Evolutionary conservation across 2,888 invertebrate species (phyloP).

Genomic region (Bembecia ichneumoniformis): DNA sequence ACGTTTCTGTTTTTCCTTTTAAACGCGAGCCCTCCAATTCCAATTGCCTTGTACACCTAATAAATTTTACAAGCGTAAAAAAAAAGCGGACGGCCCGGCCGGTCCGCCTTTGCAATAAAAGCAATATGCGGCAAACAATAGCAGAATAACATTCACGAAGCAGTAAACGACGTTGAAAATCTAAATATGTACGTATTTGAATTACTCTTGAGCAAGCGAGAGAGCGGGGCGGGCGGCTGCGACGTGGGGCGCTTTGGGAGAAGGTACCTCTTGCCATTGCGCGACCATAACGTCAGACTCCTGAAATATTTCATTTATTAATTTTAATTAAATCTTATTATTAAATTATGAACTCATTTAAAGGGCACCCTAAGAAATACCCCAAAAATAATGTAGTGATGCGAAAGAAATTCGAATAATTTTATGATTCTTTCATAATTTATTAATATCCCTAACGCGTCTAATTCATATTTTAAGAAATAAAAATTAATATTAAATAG

Average conservation of each 20-base stretch:
- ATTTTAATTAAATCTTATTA: neutral
- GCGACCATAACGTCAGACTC: constrained; percentile 25
- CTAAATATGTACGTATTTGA: constrained; percentile 41
- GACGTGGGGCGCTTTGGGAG: constrained; percentile 5
- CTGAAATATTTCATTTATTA: constrained; percentile 1
- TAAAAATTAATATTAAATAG: too few relatives aligned
- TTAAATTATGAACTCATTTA: neutral
- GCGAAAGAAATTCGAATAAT: too few relatives aligned
- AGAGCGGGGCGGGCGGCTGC: constrained; percentile 13
- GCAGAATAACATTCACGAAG: constrained; percentile 31
- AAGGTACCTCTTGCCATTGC: constrained; percentile 19
- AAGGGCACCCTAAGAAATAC: too few relatives aligned
- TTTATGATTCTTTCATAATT: too few relatives aligned
- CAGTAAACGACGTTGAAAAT: constrained; percentile 35
- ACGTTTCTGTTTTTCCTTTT: constrained; percentile 2
- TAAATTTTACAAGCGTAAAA: constrained; percentile 37
- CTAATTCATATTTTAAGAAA: too few relatives aligned
- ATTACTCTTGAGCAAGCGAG: constrained; percentile 14
- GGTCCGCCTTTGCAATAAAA: constrained; percentile 24
- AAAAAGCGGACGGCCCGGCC: constrained; percentile 13
- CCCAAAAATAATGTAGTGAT: too few relatives aligned
- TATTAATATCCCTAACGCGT: too few relatives aligned
- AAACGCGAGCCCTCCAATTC: constrained; percentile 18
- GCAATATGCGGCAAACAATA: constrained; percentile 32
- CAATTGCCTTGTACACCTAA: constrained; percentile 27